Percentiles rank a stretch among this genome's conserved stretches.
phyloP scores from a whole-genome alignment of 1,140 invertebrate genomes.

The Cyphomyrmex costatus region DNA sequence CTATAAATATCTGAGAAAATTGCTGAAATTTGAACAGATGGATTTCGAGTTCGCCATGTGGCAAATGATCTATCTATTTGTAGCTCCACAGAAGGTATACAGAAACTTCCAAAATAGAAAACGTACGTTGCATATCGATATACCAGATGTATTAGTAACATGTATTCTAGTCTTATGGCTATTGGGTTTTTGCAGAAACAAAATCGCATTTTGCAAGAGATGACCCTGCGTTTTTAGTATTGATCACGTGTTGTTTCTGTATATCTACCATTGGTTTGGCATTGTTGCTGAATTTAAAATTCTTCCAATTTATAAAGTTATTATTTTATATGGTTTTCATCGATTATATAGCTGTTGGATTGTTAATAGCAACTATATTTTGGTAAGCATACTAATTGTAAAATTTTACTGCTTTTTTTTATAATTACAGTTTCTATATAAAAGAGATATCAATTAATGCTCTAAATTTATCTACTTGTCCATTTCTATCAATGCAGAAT shows the following conservation, averaged over 20 bases:
- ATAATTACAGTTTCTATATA: too few relatives aligned
- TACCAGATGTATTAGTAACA: background rate
- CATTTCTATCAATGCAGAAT: too few relatives aligned
- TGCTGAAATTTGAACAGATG: slow-evolving; percentile 99
- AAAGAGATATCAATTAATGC: background rate
- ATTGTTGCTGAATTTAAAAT: slow-evolving; percentile 92
- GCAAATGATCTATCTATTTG: slow-evolving; percentile 99
- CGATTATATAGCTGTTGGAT: slow-evolving; percentile 96
- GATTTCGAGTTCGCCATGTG: slow-evolving; percentile 99
- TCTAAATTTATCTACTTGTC: background rate
- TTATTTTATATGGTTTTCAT: slow-evolving; percentile 97
- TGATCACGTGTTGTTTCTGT: slow-evolving; percentile 95
- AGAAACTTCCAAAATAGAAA: slow-evolving; percentile 99
- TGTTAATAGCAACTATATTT: slow-evolving; percentile 95
- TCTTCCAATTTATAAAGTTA: slow-evolving; percentile 94
- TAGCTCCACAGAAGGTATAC: slow-evolving; percentile 98
- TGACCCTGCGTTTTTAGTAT: slow-evolving; percentile 99
- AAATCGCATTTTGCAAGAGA: slow-evolving; percentile 99
- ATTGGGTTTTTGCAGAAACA: slow-evolving; percentile 91
- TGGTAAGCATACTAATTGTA: slow-evolving; percentile 89
- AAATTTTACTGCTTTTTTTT: background rate
- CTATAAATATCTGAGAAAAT: slow-evolving; percentile 96
- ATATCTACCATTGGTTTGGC: slow-evolving; percentile 97
- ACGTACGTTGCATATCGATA: slow-evolving; percentile 89
- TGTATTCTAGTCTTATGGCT: background rate